Conservation (phyloP, 2,888 invertebrate species). For the Drosophila basisetae region DNA sequence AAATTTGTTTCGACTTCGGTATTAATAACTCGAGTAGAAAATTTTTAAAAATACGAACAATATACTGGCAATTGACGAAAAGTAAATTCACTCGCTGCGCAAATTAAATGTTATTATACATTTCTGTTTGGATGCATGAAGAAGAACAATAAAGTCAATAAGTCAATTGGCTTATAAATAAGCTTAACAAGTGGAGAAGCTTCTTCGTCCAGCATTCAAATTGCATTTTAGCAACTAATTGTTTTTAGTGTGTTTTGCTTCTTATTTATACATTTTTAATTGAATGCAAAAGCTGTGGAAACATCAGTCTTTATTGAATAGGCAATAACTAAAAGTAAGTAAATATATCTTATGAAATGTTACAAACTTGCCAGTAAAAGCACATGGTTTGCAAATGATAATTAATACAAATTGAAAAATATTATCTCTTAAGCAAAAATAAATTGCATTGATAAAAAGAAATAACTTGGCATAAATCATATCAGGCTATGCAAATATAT, state of each 20-base stretch:
- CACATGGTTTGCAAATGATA: not conserved
- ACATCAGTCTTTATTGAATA: not conserved
- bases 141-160: not conserved
- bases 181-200: not conserved
- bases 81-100: conserved; percentile 22
- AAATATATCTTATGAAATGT: not conserved
- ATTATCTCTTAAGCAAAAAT: not conserved
- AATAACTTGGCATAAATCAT: too few relatives aligned
- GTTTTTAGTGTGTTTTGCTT: not conserved
- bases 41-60: conserved; percentile 31
- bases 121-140: not conserved
- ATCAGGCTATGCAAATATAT: not conserved
- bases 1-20: conserved; percentile 37
- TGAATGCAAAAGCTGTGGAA: not conserved
- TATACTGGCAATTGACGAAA: conserved; percentile 13
- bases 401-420: not conserved
- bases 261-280: not conserved
- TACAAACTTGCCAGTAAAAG: not conserved
- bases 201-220: not conserved
- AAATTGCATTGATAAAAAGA: not conserved
- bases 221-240: not conserved
- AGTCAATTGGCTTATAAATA: conserved; percentile 5
- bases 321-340: not conserved
- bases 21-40: conserved; percentile 47
- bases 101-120: conserved; percentile 17